Evolutionary conservation across 2,797 vertebrate species (phyloP), one percentile per base, ranked within the genome.

Genomic region (Huso huso): DNA sequence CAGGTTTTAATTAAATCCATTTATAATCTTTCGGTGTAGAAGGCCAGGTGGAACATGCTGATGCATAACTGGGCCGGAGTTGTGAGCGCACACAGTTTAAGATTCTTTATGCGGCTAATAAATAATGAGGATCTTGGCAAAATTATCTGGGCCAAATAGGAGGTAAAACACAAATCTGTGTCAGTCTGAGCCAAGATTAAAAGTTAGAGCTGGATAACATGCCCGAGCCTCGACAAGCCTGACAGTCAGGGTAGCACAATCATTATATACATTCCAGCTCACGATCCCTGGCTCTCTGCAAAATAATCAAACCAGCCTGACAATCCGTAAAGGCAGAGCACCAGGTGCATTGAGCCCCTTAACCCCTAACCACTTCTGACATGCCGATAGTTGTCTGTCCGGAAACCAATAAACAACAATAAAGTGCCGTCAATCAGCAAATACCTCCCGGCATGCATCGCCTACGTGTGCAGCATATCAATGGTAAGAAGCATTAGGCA

Each of bases 1-100:
- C 11, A 58, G 3, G 55, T 58, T 58, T 58, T 58, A 58, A 58
- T 58, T 58, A 58, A 58, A 58, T n/a, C 15, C 12, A 58, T 58
- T 58, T 13, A 15, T 58, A 58, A 58, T 58, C 55, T 58, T 58
- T 13, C 6, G 12, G 55, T 58, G 55, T 58, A n/a, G 1, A 58
- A 11, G 55, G 55, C 55, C 52, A 53, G 3, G n/a, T 7, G 55
- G 55, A 58, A 2, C 7, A 11, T n/a, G 1, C 55, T 58, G 11
- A 13, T 11, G 11, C 10, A 6, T 11, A 6, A 6, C 6, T 6
- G 55, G 55, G 55, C 10, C 10, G 12, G 7, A 58, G 3, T 13
- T n/a, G 12, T 37, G 37, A 37, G 37, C 37, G 37, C 37, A n/a
- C 12, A 13, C 10, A 4, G 37, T 37, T 37, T 58, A 10, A 13